Conservation (phyloP, 2,888 invertebrate species). For the Megalurothrips usitatus region DNA sequence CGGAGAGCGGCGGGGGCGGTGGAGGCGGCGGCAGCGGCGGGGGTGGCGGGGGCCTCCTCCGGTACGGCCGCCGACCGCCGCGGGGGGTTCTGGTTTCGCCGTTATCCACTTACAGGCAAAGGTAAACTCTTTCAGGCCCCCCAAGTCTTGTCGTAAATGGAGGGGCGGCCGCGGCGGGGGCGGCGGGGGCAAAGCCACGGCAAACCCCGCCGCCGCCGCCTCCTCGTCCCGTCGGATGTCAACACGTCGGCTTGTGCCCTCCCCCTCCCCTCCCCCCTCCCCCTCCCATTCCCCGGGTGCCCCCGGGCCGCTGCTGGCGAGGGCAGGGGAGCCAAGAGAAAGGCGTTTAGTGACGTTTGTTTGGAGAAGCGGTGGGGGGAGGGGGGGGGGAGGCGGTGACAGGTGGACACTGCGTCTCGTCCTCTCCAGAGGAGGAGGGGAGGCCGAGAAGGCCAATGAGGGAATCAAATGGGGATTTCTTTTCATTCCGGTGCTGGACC, state of each 20-base stretch:
- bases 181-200: neutral
- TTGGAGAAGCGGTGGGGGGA: neutral
- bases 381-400: neutral
- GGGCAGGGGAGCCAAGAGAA: neutral
- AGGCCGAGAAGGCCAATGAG: neutral
- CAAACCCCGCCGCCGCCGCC: too few relatives aligned
- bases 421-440: neutral
- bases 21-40: neutral
- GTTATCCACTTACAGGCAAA: conserved; percentile 4
- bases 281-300: neutral
- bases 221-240: neutral
- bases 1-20: too few relatives aligned
- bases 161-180: neutral
- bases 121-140: conserved; percentile 15
- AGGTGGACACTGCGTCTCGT: conserved; percentile 1
- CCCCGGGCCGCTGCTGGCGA: neutral
- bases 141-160: neutral
- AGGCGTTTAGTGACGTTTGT: conserved; percentile 18
- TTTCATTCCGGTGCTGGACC: neutral
- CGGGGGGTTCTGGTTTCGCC: neutral
- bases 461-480: conserved; percentile 24
- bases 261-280: neutral
- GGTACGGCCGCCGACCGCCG: neutral
- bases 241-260: neutral
- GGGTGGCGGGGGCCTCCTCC: neutral